phyloP scores from a whole-genome alignment of 2,797 vertebrate genomes.

The Helicolenus hilgendorfi region DNA sequence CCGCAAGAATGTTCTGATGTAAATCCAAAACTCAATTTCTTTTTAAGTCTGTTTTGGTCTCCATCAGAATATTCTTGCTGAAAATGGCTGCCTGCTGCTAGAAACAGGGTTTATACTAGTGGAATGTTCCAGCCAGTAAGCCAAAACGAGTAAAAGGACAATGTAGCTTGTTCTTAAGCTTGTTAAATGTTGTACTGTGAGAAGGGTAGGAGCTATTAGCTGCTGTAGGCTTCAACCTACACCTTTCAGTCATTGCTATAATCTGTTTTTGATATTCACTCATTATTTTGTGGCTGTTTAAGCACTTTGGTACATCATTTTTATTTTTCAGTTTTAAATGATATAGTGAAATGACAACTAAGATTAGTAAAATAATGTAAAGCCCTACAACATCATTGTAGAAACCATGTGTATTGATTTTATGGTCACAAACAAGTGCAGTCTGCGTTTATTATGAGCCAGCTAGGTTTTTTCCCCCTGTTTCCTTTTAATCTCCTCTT shows the following conservation, averaged over 20 bases:
- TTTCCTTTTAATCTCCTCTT: constrained; percentile 1
- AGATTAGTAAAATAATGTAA: not conserved
- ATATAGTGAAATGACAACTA: not conserved
- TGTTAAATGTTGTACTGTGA: not conserved
- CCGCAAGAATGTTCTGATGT: not conserved
- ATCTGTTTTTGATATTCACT: not conserved
- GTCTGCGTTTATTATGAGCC: not conserved
- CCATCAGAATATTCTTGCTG: too few species aligned
- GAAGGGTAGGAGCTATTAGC: not conserved
- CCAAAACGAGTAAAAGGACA: not conserved
- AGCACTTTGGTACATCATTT: not conserved
- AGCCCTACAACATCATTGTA: not conserved
- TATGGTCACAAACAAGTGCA: not conserved
- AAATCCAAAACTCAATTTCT: not conserved
- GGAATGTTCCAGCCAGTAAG: not conserved
- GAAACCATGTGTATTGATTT: not conserved
- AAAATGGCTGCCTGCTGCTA: not conserved
- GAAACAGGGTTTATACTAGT: not conserved
- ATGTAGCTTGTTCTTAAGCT: not conserved
- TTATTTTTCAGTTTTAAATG: not conserved
- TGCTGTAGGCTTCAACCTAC: not conserved
- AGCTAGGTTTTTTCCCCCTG: not conserved
- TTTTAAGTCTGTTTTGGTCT: not conserved
- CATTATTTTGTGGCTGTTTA: not conserved
- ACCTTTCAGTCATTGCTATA: not conserved